Evolutionary conservation across 2,888 invertebrate genomes (phyloP).

Genomic region (Cantharis rufa): DNA sequence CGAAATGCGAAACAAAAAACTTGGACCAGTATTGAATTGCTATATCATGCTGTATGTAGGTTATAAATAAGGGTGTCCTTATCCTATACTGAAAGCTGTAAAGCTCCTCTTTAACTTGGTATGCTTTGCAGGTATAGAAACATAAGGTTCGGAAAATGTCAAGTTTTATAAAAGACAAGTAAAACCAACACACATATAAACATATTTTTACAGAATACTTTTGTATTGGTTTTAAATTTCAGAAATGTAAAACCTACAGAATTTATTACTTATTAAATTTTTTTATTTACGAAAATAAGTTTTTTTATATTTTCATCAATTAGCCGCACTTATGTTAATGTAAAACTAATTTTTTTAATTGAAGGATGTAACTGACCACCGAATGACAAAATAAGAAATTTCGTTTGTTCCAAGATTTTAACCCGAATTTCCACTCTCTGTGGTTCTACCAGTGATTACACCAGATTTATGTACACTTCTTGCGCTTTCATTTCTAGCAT

Average conservation of each 20-base stretch:
- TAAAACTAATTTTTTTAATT: no score
- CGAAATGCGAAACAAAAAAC: conserved; percentile 20
- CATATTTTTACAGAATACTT: neutral
- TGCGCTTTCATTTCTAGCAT: no score
- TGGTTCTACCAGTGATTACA: no score
- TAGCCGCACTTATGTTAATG: neutral
- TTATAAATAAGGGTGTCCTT: conserved; percentile 19
- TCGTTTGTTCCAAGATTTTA: neutral
- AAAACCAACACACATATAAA: neutral
- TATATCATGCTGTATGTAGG: conserved; percentile 19
- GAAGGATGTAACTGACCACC: neutral
- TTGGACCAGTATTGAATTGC: conserved; percentile 21
- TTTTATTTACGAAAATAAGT: neutral
- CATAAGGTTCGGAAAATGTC: conserved; percentile 1
- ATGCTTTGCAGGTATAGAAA: conserved; percentile 13
- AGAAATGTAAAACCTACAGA: neutral
- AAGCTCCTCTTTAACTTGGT: conserved; percentile 17
- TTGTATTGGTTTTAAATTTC: neutral
- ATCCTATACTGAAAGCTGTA: conserved; percentile 17
- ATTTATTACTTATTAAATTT: neutral
- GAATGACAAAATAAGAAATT: neutral
- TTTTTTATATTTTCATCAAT: neutral
- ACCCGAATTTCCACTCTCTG: no score
- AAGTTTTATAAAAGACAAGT: neutral
- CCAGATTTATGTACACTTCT: no score